Evolutionary conservation across 1,140 invertebrate species (phyloP).

Genomic region (Hermetia illucens): DNA sequence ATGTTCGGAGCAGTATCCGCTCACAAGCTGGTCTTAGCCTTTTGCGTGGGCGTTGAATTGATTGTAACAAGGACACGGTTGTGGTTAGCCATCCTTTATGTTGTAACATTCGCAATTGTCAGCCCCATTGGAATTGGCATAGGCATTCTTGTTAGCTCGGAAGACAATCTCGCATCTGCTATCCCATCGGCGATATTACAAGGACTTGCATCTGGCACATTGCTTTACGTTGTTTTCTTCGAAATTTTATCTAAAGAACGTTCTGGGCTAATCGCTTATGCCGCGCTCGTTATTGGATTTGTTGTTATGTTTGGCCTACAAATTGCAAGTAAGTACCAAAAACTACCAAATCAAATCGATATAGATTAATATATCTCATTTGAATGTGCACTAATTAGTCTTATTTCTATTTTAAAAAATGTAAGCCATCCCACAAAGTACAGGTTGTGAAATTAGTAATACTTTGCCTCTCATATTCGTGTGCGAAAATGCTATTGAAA

Average conservation of each 20-base stretch:
- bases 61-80: slow-evolving; percentile 48
- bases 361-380: too few species aligned
- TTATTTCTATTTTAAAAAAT: too few species aligned
- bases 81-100: slow-evolving; percentile 47
- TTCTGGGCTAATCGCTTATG: slow-evolving; percentile 52
- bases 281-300: slow-evolving; percentile 59
- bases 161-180: slow-evolving; percentile 38
- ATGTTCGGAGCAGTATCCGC: slow-evolving; percentile 73
- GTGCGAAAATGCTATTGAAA: too few species aligned
- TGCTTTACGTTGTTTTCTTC: slow-evolving; percentile 84
- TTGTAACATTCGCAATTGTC: slow-evolving; percentile 62
- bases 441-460: too few species aligned
- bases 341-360: too few species aligned
- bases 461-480: too few species aligned
- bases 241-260: slow-evolving; percentile 71
- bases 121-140: slow-evolving; percentile 66
- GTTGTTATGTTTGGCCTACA: slow-evolving; percentile 62
- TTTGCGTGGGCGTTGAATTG: slow-evolving; percentile 69
- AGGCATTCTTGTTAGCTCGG: slow-evolving; percentile 46
- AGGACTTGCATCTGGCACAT: slow-evolving; percentile 72
- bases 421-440: too few species aligned
- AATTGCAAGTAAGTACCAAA: slow-evolving; percentile 53
- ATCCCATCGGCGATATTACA: slow-evolving; percentile 54
- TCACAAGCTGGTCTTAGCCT: slow-evolving; percentile 81
- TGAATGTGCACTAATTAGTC: too few species aligned